Percentiles rank a stretch among this genome's conserved stretches.
Conservation (phyloP, 2,888 invertebrate genomes). For the Rhagium mordax region DNA sequence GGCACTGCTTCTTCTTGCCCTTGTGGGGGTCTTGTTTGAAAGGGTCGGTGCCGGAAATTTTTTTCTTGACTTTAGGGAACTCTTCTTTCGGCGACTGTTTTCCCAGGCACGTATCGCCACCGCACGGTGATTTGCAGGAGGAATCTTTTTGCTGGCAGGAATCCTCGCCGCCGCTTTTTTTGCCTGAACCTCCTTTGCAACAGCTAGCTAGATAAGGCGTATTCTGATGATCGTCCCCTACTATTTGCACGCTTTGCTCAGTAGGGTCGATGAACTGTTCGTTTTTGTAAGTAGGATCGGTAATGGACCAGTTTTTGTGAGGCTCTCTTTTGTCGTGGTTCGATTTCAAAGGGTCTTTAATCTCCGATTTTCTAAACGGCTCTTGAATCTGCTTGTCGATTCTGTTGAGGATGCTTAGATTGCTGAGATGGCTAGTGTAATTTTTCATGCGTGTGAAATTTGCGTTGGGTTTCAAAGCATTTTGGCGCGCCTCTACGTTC, state of each 20-base stretch:
- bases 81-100: too few species aligned
- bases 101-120: too few species aligned
- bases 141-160: too few species aligned
- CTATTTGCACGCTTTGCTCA: constrained; percentile 17
- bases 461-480: too few species aligned
- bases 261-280: constrained; percentile 25
- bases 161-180: too few species aligned
- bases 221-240: neutral
- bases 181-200: constrained; percentile 43
- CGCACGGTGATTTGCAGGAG: too few species aligned
- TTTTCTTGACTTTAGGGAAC: too few species aligned
- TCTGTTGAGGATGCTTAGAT: neutral
- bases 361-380: constrained; percentile 1
- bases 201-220: constrained; percentile 25
- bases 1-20: too few species aligned
- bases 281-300: constrained; percentile 19
- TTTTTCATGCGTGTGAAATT: too few species aligned
- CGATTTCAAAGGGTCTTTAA: constrained; percentile 26
- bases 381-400: neutral
- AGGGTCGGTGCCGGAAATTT: too few species aligned
- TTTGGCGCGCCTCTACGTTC: too few species aligned
- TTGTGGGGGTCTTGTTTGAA: constrained; percentile 27
- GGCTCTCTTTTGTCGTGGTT: constrained; percentile 32
- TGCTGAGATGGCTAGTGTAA: too few species aligned
- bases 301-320: neutral